Conservation (phyloP, 1,140 invertebrate genomes). For the Microplitis demolitor region DNA sequence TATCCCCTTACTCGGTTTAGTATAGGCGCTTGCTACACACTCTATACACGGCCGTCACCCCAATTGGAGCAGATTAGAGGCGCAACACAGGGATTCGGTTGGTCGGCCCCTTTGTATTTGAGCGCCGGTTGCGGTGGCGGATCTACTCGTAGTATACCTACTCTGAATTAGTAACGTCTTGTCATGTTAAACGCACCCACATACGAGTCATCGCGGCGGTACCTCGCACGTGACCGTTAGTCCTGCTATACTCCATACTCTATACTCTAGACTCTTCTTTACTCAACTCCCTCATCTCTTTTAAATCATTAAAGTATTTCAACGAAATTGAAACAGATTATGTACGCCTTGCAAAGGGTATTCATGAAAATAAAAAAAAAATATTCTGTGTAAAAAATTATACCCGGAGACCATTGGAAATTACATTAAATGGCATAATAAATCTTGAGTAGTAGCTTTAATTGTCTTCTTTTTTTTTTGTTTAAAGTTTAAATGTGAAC, state of each 20-base stretch:
- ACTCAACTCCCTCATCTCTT: not conserved
- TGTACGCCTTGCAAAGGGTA: not conserved
- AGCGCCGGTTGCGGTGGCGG: constrained; percentile 32
- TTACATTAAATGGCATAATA: not conserved
- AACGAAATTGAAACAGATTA: constrained; percentile 29
- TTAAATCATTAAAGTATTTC: constrained; percentile 19
- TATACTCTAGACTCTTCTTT: not conserved
- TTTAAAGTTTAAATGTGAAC: not conserved
- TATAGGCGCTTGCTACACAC: not conserved
- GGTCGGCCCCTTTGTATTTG: constrained; percentile 54
- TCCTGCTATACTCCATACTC: not conserved
- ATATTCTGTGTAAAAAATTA: not conserved
- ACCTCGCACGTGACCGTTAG: constrained; percentile 41
- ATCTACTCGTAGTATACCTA: constrained; percentile 43
- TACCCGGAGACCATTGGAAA: not conserved
- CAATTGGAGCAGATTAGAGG: constrained; percentile 58
- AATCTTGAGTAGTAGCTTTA: not conserved
- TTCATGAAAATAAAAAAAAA: not conserved
- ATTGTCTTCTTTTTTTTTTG: constrained; percentile 1
- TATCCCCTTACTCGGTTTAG: not conserved
- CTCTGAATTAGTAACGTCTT: constrained; percentile 57
- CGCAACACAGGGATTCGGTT: constrained; percentile 54
- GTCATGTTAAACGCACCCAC: constrained; percentile 54
- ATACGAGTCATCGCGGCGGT: constrained; percentile 27
- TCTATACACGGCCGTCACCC: constrained; percentile 37